These are phyloP conservation scores for Polypedilum vanderplanki DNA, from an alignment of 1,140 invertebrate species.

Conservation along the genomic window DNA sequence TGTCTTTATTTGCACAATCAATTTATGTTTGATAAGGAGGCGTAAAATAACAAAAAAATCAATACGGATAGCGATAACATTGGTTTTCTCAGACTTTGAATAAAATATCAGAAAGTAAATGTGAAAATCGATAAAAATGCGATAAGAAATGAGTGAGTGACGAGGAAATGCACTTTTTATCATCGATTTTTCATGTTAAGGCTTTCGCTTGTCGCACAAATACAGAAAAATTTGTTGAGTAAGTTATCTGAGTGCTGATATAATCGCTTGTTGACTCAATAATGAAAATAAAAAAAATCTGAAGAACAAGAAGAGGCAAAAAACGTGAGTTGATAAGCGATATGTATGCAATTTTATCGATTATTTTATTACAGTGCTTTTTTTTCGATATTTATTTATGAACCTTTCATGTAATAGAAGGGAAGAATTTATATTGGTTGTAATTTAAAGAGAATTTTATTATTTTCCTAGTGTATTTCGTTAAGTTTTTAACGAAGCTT, in stretches of 20 bases:
- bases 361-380: too few relatives aligned
- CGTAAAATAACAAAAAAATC: not conserved
- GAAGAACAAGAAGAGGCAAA: not conserved
- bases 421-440: too few relatives aligned
- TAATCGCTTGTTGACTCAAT: not conserved
- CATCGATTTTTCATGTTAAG: not conserved
- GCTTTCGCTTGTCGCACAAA: not conserved
- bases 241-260: conserved; percentile 11
- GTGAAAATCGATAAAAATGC: not conserved
- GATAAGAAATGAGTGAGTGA: not conserved
- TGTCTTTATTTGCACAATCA: conserved; percentile 28
- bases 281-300: not conserved
- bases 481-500: too few relatives aligned
- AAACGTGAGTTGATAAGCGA: too few relatives aligned
- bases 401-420: too few relatives aligned
- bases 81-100: not conserved
- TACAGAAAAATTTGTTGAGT: not conserved
- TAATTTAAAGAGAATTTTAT: too few relatives aligned
- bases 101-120: not conserved
- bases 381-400: too few relatives aligned
- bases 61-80: not conserved
- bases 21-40: conserved; percentile 22
- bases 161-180: conserved; percentile 21
- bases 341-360: too few relatives aligned
- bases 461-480: too few relatives aligned